These are phyloP conservation scores for Machimus rusticus DNA, from an alignment of 2,888 invertebrate genomes.

Conservation along the genomic window DNA sequence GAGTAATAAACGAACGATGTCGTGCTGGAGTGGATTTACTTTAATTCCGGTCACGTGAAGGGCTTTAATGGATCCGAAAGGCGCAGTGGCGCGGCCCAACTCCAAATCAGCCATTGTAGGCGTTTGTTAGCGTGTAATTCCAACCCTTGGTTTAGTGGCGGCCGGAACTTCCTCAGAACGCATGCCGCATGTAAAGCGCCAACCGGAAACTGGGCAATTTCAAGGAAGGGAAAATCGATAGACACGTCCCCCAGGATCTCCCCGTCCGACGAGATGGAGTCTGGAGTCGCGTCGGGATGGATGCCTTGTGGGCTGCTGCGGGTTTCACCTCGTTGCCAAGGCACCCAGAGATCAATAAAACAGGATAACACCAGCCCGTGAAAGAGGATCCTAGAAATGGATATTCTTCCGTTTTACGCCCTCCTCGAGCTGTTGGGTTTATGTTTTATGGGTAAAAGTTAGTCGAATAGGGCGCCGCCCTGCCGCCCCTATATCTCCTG, in stretches of 20 bases:
- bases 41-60: constrained; percentile 48
- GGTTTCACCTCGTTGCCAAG: constrained; percentile 18
- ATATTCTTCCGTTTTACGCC: not conserved
- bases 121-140: not conserved
- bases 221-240: not conserved
- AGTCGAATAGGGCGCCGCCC: not conserved
- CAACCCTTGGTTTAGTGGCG: not conserved
- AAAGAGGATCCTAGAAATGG: not conserved
- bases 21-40: constrained; percentile 43
- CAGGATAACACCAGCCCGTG: not conserved
- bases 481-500: not conserved
- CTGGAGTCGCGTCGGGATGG: not conserved
- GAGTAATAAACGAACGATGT: not conserved
- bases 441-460: not conserved
- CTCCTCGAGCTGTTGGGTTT: not conserved
- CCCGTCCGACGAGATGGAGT: not conserved
- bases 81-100: not conserved
- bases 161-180: constrained; percentile 36
- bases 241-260: not conserved
- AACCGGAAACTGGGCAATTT: not conserved
- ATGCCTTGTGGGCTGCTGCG: not conserved
- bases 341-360: constrained; percentile 8
- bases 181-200: not conserved
- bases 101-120: constrained; percentile 2
- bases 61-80: constrained; percentile 18